Conservation (phyloP, 1,140 invertebrate genomes). For the Cyrtorhinus lividipennis region DNA sequence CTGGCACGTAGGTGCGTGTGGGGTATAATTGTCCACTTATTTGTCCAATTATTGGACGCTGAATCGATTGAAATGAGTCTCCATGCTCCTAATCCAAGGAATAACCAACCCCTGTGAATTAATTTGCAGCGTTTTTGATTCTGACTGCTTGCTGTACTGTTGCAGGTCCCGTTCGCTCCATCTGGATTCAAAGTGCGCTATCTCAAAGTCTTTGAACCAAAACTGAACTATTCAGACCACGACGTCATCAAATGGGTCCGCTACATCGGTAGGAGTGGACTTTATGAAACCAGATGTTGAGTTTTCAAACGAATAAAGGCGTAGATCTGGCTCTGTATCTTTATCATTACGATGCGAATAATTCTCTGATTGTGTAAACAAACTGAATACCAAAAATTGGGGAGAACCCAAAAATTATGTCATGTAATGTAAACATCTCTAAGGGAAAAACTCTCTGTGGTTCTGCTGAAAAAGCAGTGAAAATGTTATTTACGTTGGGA, state of each 20-base stretch:
- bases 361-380: no score
- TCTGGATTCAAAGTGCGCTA: constrained; percentile 99
- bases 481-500: neutral
- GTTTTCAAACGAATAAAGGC: neutral
- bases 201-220: constrained; percentile 98
- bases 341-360: no score
- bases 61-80: no score
- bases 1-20: no score
- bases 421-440: neutral
- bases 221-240: constrained; percentile 98
- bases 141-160: no score
- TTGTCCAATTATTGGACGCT: no score
- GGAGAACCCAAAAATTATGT: neutral
- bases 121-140: no score
- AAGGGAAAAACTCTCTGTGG: neutral
- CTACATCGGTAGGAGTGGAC: constrained; percentile 95
- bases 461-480: neutral
- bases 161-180: constrained; percentile 74
- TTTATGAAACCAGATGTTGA: constrained; percentile 98
- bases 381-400: neutral
- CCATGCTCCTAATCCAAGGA: no score
- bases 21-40: no score
- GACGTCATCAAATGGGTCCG: constrained; percentile 99
- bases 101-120: no score
- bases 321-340: constrained; percentile 3